A percentile compares a stretch with the other conserved stretches of the same genome.
phyloP scores from a whole-genome alignment of 2,113 vertebrate genomes.

The Paraplagusia blochii region DNA sequence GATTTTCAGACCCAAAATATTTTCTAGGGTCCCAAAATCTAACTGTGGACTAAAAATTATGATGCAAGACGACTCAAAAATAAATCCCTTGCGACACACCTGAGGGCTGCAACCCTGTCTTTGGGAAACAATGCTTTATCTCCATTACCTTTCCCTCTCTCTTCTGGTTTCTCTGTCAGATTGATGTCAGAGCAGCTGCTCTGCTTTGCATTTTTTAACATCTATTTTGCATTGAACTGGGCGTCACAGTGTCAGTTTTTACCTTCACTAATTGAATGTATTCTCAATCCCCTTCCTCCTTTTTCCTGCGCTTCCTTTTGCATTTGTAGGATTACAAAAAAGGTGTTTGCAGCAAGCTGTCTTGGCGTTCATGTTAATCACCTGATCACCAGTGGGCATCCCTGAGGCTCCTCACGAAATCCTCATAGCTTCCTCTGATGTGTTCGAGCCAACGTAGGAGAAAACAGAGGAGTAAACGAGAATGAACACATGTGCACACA shows the following conservation, averaged over 20 bases:
- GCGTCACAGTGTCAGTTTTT: constrained; percentile 59
- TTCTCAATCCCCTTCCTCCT: neutral
- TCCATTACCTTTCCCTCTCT: constrained; percentile 22
- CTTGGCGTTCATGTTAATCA: constrained; percentile 53
- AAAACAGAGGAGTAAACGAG: constrained; percentile 34
- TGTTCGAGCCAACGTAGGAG: constrained; percentile 57
- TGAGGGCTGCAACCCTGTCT: too few relatives aligned
- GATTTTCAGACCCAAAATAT: too few relatives aligned
- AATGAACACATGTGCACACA: neutral
- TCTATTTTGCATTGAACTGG: constrained; percentile 71
- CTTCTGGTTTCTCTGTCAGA: constrained; percentile 48
- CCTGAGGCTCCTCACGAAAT: constrained; percentile 54
- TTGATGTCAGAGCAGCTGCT: constrained; percentile 63
- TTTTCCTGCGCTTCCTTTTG: constrained; percentile 24
- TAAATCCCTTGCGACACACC: too few relatives aligned
- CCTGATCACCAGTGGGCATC: constrained; percentile 6
- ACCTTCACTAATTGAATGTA: constrained; percentile 27
- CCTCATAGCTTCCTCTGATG: constrained; percentile 59
- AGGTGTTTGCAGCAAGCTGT: constrained; percentile 28
- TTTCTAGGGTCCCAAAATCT: too few relatives aligned
- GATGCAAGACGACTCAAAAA: too few relatives aligned
- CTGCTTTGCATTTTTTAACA: constrained; percentile 72
- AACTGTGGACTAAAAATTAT: too few relatives aligned
- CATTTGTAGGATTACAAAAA: constrained; percentile 40
- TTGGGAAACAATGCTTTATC: too few relatives aligned